Percentiles rank a stretch among this genome's conserved stretches.
These are phyloP conservation scores for Megaceryle maxima DNA, from an alignment of 2,113 vertebrate genomes.

Conservation along the genomic window DNA sequence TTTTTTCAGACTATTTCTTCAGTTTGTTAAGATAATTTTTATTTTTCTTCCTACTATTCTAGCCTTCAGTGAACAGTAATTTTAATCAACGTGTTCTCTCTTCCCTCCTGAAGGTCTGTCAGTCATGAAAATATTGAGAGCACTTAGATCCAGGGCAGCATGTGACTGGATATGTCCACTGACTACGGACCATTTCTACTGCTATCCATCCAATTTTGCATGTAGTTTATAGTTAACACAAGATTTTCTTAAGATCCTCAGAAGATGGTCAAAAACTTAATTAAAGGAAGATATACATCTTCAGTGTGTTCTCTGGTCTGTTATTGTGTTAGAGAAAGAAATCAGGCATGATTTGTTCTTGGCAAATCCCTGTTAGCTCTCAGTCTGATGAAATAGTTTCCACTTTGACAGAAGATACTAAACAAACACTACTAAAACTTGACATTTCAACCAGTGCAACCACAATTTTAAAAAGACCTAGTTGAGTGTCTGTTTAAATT, in stretches of 20 bases:
- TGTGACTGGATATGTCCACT: neutral
- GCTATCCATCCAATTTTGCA: neutral
- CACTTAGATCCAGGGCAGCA: neutral
- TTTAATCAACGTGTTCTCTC: neutral
- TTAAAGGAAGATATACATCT: neutral
- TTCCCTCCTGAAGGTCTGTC: neutral
- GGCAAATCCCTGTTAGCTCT: neutral
- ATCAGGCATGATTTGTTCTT: neutral
- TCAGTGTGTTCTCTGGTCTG: neutral
- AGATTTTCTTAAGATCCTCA: neutral
- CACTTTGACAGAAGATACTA: constrained; percentile 1
- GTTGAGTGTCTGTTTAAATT: constrained; percentile 6
- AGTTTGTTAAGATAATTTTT: neutral
- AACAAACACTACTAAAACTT: constrained; percentile 49
- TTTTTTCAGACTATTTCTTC: neutral
- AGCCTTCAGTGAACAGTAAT: neutral
- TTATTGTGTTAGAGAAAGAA: neutral
- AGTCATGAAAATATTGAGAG: neutral
- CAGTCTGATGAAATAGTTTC: constrained; percentile 43
- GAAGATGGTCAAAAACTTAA: neutral
- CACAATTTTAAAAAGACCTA: neutral
- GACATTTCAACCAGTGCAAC: constrained; percentile 39
- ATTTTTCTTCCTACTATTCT: neutral
- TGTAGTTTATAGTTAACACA: neutral
- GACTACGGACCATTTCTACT: neutral